Percentiles rank a stretch among this genome's conserved stretches.
Evolutionary conservation across 1,140 invertebrate genomes (phyloP).

Genomic region (Chionoecetes opilio): DNA sequence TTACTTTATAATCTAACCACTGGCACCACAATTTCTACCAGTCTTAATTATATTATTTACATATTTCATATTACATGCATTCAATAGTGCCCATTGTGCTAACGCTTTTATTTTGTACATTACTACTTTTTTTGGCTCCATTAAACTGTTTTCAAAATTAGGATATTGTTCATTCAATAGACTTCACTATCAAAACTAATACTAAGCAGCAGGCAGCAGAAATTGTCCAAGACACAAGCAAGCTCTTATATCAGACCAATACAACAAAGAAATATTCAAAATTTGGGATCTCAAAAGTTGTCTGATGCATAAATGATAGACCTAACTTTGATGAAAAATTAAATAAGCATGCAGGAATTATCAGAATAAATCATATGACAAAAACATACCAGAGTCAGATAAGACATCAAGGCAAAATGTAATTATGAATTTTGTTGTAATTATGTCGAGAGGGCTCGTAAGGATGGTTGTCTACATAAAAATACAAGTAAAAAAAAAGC

Average conservation of each 20-base stretch:
- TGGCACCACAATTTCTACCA: not conserved
- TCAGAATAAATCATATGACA: not conserved
- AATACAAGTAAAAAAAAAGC: not conserved
- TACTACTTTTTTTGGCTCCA: not conserved
- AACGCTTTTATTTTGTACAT: not conserved
- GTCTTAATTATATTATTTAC: not conserved
- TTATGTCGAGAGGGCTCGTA: not conserved
- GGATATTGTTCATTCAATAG: not conserved
- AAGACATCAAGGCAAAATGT: constrained; percentile 6
- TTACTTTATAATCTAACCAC: not conserved
- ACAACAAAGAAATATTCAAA: not conserved
- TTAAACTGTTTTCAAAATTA: not conserved
- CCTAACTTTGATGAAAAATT: not conserved
- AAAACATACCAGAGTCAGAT: constrained; percentile 5
- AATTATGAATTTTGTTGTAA: not conserved
- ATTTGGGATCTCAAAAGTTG: not conserved
- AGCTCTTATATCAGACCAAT: not conserved
- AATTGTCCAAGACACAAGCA: not conserved
- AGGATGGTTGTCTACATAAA: not conserved
- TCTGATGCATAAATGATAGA: not conserved
- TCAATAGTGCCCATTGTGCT: not conserved
- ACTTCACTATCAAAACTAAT: not conserved
- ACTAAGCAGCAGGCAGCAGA: not conserved
- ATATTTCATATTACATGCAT: not conserved
- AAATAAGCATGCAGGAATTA: not conserved